These are phyloP conservation scores for Dendropsophus ebraccatus DNA, from an alignment of 2,113 vertebrate genomes.

Conservation along the genomic window DNA sequence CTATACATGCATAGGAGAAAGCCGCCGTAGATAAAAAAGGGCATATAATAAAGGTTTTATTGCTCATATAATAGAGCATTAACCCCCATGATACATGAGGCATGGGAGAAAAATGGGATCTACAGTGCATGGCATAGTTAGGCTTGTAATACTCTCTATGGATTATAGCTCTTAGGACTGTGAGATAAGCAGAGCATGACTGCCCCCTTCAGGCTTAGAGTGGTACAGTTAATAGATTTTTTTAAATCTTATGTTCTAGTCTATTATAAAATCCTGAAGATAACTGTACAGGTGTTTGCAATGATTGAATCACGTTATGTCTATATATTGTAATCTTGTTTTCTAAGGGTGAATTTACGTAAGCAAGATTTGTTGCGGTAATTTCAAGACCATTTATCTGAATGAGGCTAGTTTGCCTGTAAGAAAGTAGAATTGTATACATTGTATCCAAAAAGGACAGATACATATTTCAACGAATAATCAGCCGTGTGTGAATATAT, in stretches of 20 bases:
- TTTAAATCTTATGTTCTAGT: neutral
- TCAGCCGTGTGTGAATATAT: no score
- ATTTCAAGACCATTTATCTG: no score
- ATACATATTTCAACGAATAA: no score
- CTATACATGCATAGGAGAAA: neutral
- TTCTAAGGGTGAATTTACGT: no score
- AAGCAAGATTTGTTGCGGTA: no score
- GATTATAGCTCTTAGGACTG: neutral
- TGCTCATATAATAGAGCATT: neutral
- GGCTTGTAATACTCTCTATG: neutral
- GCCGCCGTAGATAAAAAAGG: neutral
- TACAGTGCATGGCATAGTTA: neutral
- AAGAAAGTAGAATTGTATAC: no score
- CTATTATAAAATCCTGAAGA: neutral
- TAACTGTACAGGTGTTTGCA: neutral
- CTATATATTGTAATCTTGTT: no score
- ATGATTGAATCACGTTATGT: neutral
- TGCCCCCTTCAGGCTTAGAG: slow-evolving; percentile 26
- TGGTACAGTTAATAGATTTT: neutral
- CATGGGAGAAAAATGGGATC: neutral
- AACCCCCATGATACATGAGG: neutral
- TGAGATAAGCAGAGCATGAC: neutral
- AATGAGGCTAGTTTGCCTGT: no score
- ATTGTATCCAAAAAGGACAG: no score
- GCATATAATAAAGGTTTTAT: neutral